Evolutionary conservation across 2,888 invertebrate species (phyloP).

Genomic region (Protodeltote pygarga): DNA sequence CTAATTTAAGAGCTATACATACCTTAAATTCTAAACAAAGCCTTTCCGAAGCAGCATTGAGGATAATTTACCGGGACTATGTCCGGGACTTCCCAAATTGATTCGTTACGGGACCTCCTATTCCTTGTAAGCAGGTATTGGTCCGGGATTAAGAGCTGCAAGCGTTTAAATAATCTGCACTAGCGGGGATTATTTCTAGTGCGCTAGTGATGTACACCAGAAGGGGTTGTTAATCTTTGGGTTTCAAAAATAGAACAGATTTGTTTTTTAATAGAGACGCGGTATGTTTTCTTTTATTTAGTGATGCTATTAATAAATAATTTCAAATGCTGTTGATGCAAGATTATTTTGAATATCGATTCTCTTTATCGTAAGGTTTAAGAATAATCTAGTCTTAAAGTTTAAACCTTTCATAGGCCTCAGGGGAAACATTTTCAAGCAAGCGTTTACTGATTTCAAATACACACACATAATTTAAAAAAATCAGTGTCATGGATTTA

Average conservation of each 20-base stretch:
- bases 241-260: not conserved
- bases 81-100: slow-evolving; percentile 46
- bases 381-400: too few relatives aligned
- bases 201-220: not conserved
- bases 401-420: too few relatives aligned
- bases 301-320: too few relatives aligned
- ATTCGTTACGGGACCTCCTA: slow-evolving; percentile 45
- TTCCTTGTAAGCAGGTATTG: slow-evolving; percentile 54
- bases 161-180: slow-evolving; percentile 35
- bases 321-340: too few relatives aligned
- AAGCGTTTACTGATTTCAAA: too few relatives aligned
- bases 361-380: too few relatives aligned
- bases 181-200: slow-evolving; percentile 5
- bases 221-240: slow-evolving; percentile 12
- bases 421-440: too few relatives aligned
- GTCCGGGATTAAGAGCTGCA: slow-evolving; percentile 39
- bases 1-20: slow-evolving; percentile 15
- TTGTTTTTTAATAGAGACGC: too few relatives aligned
- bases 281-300: too few relatives aligned
- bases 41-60: slow-evolving; percentile 21
- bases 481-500: too few relatives aligned
- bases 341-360: too few relatives aligned
- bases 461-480: too few relatives aligned
- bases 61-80: slow-evolving; percentile 43
- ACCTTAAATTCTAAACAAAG: slow-evolving; percentile 43